A percentile compares a stretch with the other conserved stretches of the same genome.
These are phyloP conservation scores for Glossosoma conforme DNA, from an alignment of 1,140 invertebrate species.

Conservation along the genomic window DNA sequence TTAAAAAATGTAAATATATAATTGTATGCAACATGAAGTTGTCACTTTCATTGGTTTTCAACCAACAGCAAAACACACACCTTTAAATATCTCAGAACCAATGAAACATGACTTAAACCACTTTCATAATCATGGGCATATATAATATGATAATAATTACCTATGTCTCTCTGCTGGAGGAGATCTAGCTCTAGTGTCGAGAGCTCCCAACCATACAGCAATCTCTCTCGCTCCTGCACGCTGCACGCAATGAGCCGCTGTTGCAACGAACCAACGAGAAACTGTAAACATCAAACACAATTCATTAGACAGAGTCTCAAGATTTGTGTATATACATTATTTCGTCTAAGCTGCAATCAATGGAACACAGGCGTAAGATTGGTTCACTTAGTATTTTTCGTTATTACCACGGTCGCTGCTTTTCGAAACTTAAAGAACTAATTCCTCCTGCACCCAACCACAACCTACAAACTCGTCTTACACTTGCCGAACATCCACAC, in stretches of 20 bases:
- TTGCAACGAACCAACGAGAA: slow-evolving; percentile 62
- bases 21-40: not conserved
- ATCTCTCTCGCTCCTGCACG: slow-evolving; percentile 68
- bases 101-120: not conserved
- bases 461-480: too few species aligned
- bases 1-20: not conserved
- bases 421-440: too few species aligned
- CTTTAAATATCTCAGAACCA: not conserved
- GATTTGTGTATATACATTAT: too few species aligned
- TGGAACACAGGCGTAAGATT: too few species aligned
- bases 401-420: too few species aligned
- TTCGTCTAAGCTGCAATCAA: too few species aligned
- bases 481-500: too few species aligned
- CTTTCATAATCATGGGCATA: not conserved
- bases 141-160: slow-evolving; percentile 28
- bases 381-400: too few species aligned
- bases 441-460: too few species aligned
- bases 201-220: slow-evolving; percentile 72
- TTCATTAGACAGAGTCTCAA: too few species aligned
- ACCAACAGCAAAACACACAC: not conserved
- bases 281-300: slow-evolving; percentile 48
- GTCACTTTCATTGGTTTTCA: not conserved
- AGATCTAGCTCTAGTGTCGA: slow-evolving; percentile 66
- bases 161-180: slow-evolving; percentile 64
- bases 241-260: slow-evolving; percentile 72